Conservation (phyloP, 2,888 invertebrate species). For the Apamea monoglypha region DNA sequence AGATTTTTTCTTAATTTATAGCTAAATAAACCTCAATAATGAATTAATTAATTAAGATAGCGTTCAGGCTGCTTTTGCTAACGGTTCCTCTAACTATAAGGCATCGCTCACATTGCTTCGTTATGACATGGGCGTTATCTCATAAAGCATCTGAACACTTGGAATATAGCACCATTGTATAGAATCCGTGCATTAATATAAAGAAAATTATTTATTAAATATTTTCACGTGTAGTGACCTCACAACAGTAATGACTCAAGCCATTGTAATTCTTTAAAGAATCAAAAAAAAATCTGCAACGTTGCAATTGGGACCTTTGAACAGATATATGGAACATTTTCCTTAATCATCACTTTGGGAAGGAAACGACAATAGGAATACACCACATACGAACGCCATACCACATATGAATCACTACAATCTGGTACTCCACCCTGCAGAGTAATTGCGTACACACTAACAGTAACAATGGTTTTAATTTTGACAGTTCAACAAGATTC, state of each 20-base stretch:
- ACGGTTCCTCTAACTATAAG: constrained; percentile 66
- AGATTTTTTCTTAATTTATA: background rate
- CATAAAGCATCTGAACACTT: constrained; percentile 78
- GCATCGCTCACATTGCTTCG: constrained; percentile 74
- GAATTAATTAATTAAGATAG: background rate
- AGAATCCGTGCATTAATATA: constrained; percentile 27
- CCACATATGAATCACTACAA: background rate
- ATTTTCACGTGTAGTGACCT: constrained; percentile 19
- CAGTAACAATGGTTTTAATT: too few species aligned
- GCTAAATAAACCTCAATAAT: background rate
- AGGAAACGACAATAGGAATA: background rate
- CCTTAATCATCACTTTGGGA: background rate
- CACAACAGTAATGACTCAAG: constrained; percentile 6
- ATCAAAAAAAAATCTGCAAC: background rate
- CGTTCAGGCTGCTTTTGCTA: constrained; percentile 37
- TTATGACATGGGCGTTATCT: constrained; percentile 82
- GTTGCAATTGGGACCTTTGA: background rate
- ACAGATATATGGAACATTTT: background rate
- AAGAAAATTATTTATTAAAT: constrained; percentile 19
- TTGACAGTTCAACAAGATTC: background rate
- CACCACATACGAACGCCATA: background rate
- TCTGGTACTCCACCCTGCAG: background rate
- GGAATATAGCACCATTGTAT: constrained; percentile 66
- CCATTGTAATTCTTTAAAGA: background rate
- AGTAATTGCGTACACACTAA: background rate